Conservation (phyloP, 35 echinoderm and acorn worm species). For the Acanthaster planci region DNA sequence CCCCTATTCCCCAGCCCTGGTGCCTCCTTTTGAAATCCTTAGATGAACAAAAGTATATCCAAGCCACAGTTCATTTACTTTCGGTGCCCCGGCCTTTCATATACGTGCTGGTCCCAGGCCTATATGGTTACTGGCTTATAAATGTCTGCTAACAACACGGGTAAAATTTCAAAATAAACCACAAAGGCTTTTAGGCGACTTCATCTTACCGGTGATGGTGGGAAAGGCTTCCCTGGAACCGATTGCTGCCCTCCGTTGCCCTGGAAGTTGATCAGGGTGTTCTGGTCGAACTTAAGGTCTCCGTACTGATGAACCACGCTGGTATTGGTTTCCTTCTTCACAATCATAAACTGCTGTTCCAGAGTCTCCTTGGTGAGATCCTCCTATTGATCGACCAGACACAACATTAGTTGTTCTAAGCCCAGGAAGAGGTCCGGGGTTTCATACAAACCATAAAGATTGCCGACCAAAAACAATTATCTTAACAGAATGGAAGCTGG, state of each 20-base stretch:
- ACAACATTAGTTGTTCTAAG: background rate
- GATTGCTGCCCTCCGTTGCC: background rate
- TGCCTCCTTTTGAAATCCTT: too few relatives aligned
- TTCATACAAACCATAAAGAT: too few relatives aligned
- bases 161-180: background rate
- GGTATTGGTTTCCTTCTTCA: slow-evolving; percentile 74
- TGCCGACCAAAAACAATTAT: too few relatives aligned
- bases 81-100: background rate
- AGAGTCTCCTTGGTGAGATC: slow-evolving; percentile 70
- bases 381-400: slow-evolving; percentile 50
- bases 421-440: too few relatives aligned
- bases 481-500: too few relatives aligned
- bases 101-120: background rate
- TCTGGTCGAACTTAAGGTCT: slow-evolving; percentile 51
- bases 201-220: background rate
- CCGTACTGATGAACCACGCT: slow-evolving; percentile 87
- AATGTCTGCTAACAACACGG: background rate
- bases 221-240: slow-evolving; percentile 13
- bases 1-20: too few relatives aligned
- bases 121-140: background rate
- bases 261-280: slow-evolving; percentile 61
- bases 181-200: background rate
- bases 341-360: slow-evolving; percentile 72
- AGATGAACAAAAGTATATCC: background rate
- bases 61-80: background rate